A percentile compares a stretch with the other conserved stretches of the same genome.
Conservation (phyloP, 1,140 invertebrate genomes). For the Drosophila kanapiae region DNA sequence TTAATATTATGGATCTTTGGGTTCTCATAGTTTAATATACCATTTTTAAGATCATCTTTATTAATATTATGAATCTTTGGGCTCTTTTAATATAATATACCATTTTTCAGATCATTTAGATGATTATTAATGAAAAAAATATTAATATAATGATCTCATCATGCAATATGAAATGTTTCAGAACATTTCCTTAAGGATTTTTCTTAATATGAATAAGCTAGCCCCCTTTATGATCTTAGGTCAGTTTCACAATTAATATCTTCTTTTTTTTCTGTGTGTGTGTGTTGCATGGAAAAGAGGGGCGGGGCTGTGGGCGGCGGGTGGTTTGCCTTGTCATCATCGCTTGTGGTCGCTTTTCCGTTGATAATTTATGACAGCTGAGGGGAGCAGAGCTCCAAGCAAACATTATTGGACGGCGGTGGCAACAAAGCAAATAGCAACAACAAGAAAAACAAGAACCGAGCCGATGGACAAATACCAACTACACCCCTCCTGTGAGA, state of each 20-base stretch:
- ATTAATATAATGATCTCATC: too few species aligned
- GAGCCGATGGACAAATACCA: slow-evolving; percentile 45
- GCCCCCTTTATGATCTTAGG: neutral
- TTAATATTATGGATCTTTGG: too few species aligned
- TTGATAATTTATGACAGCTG: slow-evolving; percentile 77
- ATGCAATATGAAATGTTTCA: neutral
- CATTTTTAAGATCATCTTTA: too few species aligned
- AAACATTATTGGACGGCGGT: slow-evolving; percentile 45
- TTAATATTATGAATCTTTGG: too few species aligned
- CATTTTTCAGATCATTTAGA: neutral
- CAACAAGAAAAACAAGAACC: slow-evolving; percentile 3
- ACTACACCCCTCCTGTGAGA: neutral
- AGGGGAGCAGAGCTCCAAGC: neutral
- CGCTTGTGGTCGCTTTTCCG: slow-evolving; percentile 41
- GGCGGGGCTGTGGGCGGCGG: slow-evolving; percentile 6
- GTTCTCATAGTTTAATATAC: too few species aligned
- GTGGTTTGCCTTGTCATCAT: slow-evolving; percentile 28
- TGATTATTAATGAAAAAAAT: neutral
- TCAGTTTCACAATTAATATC: neutral
- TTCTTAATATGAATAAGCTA: too few species aligned
- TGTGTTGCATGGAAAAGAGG: neutral
- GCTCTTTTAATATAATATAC: neutral
- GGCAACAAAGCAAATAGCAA: slow-evolving; percentile 62
- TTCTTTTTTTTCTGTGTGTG: neutral
- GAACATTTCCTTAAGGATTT: neutral